Evolutionary conservation across 2,113 vertebrate genomes (phyloP).

Genomic region (Stigmatopora nigra): DNA sequence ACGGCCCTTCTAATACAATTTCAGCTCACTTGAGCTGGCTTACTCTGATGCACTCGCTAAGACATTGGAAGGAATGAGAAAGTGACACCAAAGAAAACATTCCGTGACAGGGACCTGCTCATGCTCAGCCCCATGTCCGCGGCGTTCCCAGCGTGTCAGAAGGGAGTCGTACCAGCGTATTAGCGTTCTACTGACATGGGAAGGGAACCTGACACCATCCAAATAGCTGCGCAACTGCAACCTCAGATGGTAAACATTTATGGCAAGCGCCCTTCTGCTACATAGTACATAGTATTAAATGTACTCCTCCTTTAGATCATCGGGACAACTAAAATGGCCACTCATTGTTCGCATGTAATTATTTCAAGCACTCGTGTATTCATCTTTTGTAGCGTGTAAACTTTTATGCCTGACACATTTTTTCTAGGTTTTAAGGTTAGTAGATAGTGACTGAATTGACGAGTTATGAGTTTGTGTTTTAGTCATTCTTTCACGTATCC

Average conservation of each 20-base stretch:
- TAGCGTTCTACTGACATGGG: conserved; percentile 67
- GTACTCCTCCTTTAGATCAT: neutral
- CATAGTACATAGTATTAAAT: conserved; percentile 28
- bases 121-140: conserved; percentile 50
- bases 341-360: neutral
- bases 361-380: too few relatives aligned
- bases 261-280: conserved; percentile 47
- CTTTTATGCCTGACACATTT: too few relatives aligned
- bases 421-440: too few relatives aligned
- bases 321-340: neutral
- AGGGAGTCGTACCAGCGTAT: conserved; percentile 56
- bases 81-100: conserved; percentile 69
- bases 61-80: conserved; percentile 58
- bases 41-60: conserved; percentile 36
- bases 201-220: conserved; percentile 53
- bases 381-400: too few relatives aligned
- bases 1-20: conserved; percentile 26
- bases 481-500: too few relatives aligned
- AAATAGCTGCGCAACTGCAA: conserved; percentile 53
- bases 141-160: conserved; percentile 48
- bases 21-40: conserved; percentile 32
- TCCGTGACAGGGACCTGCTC: conserved; percentile 50
- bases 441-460: too few relatives aligned
- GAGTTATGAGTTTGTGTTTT: too few relatives aligned
- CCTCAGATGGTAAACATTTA: conserved; percentile 64